Conservation (phyloP, 2,888 invertebrate species). For the Parapristionchus giblindavisi region DNA sequence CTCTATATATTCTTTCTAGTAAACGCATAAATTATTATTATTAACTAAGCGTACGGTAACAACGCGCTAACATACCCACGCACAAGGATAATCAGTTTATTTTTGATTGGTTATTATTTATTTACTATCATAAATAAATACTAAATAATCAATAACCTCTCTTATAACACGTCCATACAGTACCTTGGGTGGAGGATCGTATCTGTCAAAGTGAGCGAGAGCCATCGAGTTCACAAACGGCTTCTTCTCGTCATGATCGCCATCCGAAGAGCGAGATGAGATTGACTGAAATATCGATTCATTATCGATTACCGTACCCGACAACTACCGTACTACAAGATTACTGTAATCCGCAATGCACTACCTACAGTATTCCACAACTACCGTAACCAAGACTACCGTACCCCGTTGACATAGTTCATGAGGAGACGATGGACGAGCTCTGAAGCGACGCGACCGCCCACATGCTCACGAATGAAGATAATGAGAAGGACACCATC, state of each 20-base stretch:
- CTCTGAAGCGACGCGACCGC: constrained; percentile 44
- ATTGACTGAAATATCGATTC: not conserved
- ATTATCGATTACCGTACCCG: not conserved
- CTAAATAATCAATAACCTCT: too few species aligned
- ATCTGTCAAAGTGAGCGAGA: constrained; percentile 33
- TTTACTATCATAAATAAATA: too few species aligned
- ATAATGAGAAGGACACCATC: constrained; percentile 63
- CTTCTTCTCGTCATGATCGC: constrained; percentile 29
- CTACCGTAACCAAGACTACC: not conserved
- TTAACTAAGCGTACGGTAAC: too few species aligned
- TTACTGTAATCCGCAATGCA: too few species aligned
- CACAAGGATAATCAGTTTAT: not conserved
- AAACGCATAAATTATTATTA: too few species aligned
- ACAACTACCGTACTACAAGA: too few species aligned
- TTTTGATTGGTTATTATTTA: not conserved
- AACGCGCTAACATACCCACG: too few species aligned
- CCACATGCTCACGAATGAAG: constrained; percentile 61
- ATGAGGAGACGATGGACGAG: not conserved
- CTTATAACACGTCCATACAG: too few species aligned
- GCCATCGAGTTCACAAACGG: constrained; percentile 12
- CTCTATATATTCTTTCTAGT: too few species aligned
- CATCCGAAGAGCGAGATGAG: constrained; percentile 17
- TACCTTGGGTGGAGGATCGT: constrained; percentile 33
- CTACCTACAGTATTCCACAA: not conserved
- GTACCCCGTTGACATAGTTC: constrained; percentile 27